Evolutionary conservation across 2,113 vertebrate genomes (phyloP), one percentile per base, ranked within the genome.

Genomic region (Apaloderma vittatum): DNA sequence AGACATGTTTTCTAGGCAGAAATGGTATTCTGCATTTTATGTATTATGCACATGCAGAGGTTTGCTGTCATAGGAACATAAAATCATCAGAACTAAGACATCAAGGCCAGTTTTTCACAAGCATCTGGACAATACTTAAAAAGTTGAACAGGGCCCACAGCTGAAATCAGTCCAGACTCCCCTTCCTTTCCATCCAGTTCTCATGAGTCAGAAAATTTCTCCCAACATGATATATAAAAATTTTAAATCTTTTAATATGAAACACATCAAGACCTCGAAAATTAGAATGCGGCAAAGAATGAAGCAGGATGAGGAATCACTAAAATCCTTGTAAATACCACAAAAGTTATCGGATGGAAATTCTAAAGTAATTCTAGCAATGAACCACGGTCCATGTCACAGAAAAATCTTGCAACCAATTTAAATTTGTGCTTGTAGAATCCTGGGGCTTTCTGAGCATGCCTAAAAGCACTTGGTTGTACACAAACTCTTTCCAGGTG

Each of bases 361-460:
- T 37, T n/a, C 8, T 49, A 19, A 94, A 65, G 8, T 22, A 90
- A 75, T 22, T 63, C 27, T 19, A 70, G 54, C 68, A 86, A 57
- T 6, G 0, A 82, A 59, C 12, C 8, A n/a, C 15, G 11, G 21
- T 75, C 21, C 29, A 48, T 0, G 0, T 27, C 43, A 75, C 9
- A 72, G 18, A 52, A 11, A 34, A 65, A 65, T 30, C 24, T 57
- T n/a, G 6, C 17, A 85, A 51, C 2, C 1, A 2, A 27, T 59
- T 88, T 79, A 18, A 37, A 40, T 46, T 27, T 67, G 23, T 86
- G 11, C 20, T 67, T 26, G 6, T 2, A 86, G 9, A 7, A 67
- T 4, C 8, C 37, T 46, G 1, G 4, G 23, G 1, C 15, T 68
- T 61, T 73, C 52, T 66, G 23, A 86, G 54, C 27, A 27, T 22